Percentiles rank a stretch among this genome's conserved stretches.
Conservation (phyloP, 2,797 vertebrate species). For the Rachycentron canadum region DNA sequence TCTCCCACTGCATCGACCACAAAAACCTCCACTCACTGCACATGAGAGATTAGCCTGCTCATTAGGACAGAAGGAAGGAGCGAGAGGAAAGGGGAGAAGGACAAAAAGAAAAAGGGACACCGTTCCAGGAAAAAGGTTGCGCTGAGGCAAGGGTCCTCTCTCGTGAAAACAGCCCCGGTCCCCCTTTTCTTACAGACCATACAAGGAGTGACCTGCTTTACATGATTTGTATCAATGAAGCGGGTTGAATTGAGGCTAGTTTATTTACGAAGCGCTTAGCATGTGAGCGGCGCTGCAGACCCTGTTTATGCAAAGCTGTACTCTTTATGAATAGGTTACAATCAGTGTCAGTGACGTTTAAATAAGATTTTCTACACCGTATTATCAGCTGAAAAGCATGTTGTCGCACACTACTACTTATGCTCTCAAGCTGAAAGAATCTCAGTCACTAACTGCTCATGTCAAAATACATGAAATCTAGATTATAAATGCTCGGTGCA, state of each 20-base stretch:
- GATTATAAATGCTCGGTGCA: constrained; percentile 37
- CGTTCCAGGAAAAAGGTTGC: constrained; percentile 57
- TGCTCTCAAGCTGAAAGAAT: constrained; percentile 38
- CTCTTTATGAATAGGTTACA: constrained; percentile 34
- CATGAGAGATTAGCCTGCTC: constrained; percentile 80
- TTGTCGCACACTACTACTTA: constrained; percentile 41
- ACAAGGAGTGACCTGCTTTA: constrained; percentile 44
- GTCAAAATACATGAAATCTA: constrained; percentile 52
- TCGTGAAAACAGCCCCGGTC: constrained; percentile 37
- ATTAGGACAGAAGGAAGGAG: constrained; percentile 76
- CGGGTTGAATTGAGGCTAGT: constrained; percentile 25
- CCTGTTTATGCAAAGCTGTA: constrained; percentile 41
- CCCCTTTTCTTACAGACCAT: constrained; percentile 33
- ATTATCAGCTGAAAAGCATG: constrained; percentile 46
- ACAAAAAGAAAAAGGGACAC: constrained; percentile 47
- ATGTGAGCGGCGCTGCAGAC: constrained; percentile 17
- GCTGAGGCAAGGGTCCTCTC: constrained; percentile 51
- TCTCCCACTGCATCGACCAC: constrained; percentile 74
- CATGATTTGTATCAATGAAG: constrained; percentile 34
- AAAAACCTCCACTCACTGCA: constrained; percentile 73
- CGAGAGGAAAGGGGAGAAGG: constrained; percentile 42
- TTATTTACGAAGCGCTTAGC: constrained; percentile 34
- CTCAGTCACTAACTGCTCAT: constrained; percentile 31
- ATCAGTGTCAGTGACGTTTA: constrained; percentile 46
- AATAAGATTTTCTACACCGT: constrained; percentile 26